phyloP scores from a whole-genome alignment of 1,140 invertebrate species.

The Danaus plexippus region DNA sequence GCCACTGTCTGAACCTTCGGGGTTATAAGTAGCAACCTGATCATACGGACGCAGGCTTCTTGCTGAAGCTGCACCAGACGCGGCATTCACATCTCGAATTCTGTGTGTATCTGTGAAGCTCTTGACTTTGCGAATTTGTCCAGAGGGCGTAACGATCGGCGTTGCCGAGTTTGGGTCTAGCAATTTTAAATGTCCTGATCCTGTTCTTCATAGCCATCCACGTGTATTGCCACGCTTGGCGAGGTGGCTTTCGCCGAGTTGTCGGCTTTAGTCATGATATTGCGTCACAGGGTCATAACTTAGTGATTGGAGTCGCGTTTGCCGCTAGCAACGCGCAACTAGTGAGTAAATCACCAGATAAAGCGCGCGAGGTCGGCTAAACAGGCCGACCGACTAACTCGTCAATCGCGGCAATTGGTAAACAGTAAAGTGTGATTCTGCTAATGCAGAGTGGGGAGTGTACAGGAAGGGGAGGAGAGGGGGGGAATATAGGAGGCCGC shows the following conservation, averaged over 20 bases:
- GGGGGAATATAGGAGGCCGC: conserved; percentile 37
- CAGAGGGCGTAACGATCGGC: conserved; percentile 57
- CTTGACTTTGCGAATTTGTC: conserved; percentile 65
- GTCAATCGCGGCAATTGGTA: conserved; percentile 67
- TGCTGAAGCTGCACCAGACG: conserved; percentile 60
- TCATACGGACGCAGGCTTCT: conserved; percentile 62
- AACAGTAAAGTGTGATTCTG: conserved; percentile 57
- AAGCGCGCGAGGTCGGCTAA: conserved; percentile 50
- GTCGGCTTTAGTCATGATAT: conserved; percentile 63
- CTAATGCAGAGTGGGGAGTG: conserved; percentile 46
- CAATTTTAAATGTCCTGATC: conserved; percentile 48
- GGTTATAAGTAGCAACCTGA: conserved; percentile 46
- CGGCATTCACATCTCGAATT: conserved; percentile 58
- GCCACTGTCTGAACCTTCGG: conserved; percentile 64
- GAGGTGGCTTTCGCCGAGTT: conserved; percentile 51
- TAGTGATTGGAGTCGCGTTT: conserved; percentile 52
- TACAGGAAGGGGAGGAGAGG: conserved; percentile 35
- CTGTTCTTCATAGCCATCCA: conserved; percentile 51
- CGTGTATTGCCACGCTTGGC: conserved; percentile 55
- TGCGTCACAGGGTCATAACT: conserved; percentile 65
- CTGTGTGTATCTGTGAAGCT: conserved; percentile 61
- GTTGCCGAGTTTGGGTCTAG: conserved; percentile 41
- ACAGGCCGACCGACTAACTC: conserved; percentile 51
- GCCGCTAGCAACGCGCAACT: conserved; percentile 54
- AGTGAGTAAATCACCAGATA: conserved; percentile 41